Evolutionary conservation across 2,888 invertebrate genomes (phyloP).

Genomic region (Andrena fulva): DNA sequence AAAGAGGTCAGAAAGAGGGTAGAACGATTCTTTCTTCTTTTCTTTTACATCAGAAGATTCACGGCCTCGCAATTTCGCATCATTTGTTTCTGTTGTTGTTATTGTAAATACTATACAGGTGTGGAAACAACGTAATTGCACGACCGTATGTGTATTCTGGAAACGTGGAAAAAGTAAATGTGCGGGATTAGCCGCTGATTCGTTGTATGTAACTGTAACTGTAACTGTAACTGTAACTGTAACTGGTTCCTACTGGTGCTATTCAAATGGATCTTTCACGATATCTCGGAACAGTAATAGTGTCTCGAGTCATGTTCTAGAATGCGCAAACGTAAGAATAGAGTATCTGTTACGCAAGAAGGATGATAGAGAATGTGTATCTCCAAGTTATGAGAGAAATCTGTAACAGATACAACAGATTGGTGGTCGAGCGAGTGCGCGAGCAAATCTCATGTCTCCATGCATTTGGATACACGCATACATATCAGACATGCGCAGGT

Average conservation of each 20-base stretch:
- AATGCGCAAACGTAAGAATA: background rate
- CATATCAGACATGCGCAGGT: slow-evolving; percentile 23
- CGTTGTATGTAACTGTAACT: too few species aligned
- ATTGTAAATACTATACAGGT: slow-evolving; percentile 1
- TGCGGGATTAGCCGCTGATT: background rate
- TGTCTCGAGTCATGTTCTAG: background rate
- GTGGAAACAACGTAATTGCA: background rate
- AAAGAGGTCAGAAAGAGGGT: too few species aligned
- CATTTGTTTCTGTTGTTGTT: slow-evolving; percentile 7
- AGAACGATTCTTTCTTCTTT: background rate
- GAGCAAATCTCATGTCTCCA: too few species aligned
- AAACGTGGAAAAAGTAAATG: background rate
- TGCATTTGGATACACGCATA: slow-evolving; percentile 14
- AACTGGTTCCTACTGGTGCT: too few species aligned
- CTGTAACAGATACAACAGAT: background rate
- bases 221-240: too few species aligned
- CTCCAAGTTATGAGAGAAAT: background rate
- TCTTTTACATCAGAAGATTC: background rate
- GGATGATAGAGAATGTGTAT: background rate
- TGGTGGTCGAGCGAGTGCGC: background rate
- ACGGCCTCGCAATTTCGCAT: background rate
- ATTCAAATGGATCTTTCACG: background rate
- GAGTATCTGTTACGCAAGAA: background rate
- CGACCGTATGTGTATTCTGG: slow-evolving; percentile 1
- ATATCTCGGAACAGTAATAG: background rate